Evolutionary conservation across 2,888 invertebrate genomes (phyloP).

Genomic region (Hirtodrosophila alboralis): DNA sequence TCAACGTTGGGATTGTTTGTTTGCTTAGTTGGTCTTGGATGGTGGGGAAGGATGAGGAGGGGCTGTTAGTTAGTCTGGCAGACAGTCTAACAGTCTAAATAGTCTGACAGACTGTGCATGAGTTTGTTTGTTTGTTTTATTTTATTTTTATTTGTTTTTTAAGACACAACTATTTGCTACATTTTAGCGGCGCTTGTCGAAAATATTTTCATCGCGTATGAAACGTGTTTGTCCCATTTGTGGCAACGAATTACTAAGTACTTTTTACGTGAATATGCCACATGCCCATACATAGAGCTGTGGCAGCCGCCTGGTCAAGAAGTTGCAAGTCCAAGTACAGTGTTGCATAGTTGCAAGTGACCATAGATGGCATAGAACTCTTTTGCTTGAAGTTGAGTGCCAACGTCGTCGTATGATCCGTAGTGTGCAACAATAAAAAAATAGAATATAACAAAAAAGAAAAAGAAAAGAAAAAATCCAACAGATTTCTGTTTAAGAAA

Average conservation of each 20-base stretch:
- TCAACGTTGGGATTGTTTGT: slow-evolving; percentile 51
- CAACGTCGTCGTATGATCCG: not conserved
- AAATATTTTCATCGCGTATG: slow-evolving; percentile 48
- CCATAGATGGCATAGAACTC: slow-evolving; percentile 33
- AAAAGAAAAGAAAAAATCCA: not conserved
- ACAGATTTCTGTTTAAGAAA: not conserved
- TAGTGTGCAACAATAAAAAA: too few species aligned
- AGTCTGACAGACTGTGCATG: not conserved
- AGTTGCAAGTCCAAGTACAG: slow-evolving; percentile 12
- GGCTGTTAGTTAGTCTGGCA: not conserved
- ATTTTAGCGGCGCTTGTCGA: slow-evolving; percentile 54
- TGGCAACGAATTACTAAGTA: slow-evolving; percentile 49
- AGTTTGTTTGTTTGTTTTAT: slow-evolving; percentile 1
- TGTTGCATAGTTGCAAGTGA: slow-evolving; percentile 19
- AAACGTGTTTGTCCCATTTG: slow-evolving; percentile 64
- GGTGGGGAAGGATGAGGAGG: slow-evolving; percentile 12
- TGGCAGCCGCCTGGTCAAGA: slow-evolving; percentile 26
- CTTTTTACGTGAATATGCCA: slow-evolving; percentile 38
- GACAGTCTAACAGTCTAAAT: too few species aligned
- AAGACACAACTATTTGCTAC: slow-evolving; percentile 51
- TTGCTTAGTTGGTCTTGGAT: slow-evolving; percentile 41
- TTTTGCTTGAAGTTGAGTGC: not conserved
- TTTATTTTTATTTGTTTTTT: too few species aligned
- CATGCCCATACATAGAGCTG: slow-evolving; percentile 54
- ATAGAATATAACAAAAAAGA: not conserved